Evolutionary conservation across 2,888 invertebrate genomes (phyloP).

Genomic region (Caenorhabditis uteleia): DNA sequence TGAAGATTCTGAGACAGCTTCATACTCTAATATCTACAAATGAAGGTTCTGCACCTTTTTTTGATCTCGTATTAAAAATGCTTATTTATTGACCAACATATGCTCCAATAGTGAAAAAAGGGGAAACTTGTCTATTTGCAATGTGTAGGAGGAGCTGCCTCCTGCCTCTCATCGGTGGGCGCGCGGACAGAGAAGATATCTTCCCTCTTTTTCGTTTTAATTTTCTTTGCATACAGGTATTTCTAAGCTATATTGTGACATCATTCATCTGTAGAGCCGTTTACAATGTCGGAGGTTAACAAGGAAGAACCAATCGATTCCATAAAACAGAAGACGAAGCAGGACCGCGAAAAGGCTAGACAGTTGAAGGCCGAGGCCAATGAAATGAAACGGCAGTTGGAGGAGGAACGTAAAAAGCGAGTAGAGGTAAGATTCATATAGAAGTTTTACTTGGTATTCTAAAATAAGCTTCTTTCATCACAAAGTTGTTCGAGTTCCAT

Average conservation of each 20-base stretch:
- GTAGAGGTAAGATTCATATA: slow-evolving; percentile 85
- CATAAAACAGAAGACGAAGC: slow-evolving; percentile 98
- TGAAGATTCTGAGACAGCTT: too few species aligned
- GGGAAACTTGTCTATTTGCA: too few species aligned
- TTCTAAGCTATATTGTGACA: too few species aligned
- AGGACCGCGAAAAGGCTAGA: slow-evolving; percentile 98
- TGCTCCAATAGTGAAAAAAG: too few species aligned
- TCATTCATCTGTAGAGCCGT: background rate
- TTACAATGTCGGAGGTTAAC: slow-evolving; percentile 66
- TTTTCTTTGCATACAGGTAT: background rate
- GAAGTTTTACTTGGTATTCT: too few species aligned
- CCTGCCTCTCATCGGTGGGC: too few species aligned
- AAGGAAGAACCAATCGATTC: slow-evolving; percentile 79
- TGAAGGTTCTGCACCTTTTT: too few species aligned
- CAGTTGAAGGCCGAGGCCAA: slow-evolving; percentile 96
- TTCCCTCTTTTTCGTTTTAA: slow-evolving; percentile 1
- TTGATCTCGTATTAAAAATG: too few species aligned
- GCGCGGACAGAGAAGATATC: too few species aligned
- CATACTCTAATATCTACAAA: too few species aligned
- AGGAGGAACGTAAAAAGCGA: slow-evolving; percentile 91
- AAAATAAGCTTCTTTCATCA: background rate
- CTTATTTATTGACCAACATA: too few species aligned
- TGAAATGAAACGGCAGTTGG: slow-evolving; percentile 90
- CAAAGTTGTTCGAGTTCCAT: background rate
- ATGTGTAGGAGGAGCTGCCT: too few species aligned